A percentile compares a stretch with the other conserved stretches of the same genome.
Conservation (phyloP, 2,888 invertebrate species). For the Eucriotettix oculatus region DNA sequence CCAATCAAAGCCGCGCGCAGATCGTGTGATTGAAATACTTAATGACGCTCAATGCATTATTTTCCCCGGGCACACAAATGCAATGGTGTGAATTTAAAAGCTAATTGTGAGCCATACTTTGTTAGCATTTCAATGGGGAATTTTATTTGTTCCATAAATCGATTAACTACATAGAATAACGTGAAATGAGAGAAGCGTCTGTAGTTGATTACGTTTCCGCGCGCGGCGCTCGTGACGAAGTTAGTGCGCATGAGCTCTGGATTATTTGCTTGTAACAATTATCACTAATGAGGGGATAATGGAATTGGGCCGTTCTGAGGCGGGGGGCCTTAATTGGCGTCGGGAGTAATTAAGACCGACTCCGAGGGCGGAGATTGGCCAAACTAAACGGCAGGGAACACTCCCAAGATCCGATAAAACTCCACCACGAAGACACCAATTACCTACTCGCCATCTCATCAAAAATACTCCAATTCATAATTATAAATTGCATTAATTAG, state of each 20-base stretch:
- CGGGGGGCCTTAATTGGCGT: constrained; percentile 4
- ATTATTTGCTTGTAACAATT: constrained; percentile 9
- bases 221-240: constrained; percentile 1
- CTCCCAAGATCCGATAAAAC: too few species aligned
- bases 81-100: neutral
- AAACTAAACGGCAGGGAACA: too few species aligned
- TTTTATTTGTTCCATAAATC: neutral
- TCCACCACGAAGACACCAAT: too few species aligned
- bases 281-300: constrained; percentile 9
- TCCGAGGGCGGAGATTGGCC: neutral
- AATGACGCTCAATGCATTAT: neutral
- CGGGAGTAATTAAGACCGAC: constrained; percentile 8
- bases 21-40: neutral
- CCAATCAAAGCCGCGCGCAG: neutral
- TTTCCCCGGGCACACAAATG: neutral
- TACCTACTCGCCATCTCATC: too few species aligned
- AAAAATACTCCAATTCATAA: too few species aligned
- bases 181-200: neutral
- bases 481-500: too few species aligned
- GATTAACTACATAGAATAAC: neutral
- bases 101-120: neutral
- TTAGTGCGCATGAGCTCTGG: constrained; percentile 6
- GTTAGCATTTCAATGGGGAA: neutral
- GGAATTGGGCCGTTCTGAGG: constrained; percentile 4
- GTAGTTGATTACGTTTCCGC: constrained; percentile 6